A percentile compares a stretch with the other conserved stretches of the same genome.
Conservation (phyloP, 2,113 vertebrate genomes). For the Limnothrissa miodon region DNA sequence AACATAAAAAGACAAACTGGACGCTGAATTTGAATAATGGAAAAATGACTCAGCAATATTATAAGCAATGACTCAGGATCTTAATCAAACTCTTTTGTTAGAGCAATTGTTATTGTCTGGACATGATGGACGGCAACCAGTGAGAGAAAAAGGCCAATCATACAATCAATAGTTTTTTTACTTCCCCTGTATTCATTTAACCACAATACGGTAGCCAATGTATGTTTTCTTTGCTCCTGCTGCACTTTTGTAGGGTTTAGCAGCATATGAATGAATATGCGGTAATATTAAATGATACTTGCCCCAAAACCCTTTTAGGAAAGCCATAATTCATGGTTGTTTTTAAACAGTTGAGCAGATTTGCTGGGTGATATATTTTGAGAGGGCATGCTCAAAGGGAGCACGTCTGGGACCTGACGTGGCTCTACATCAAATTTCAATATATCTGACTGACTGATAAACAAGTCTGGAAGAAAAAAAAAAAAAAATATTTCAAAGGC, state of each 20-base stretch:
- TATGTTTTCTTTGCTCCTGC: not conserved
- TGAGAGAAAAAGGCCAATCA: conserved; percentile 55
- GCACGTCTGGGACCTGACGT: conserved; percentile 54
- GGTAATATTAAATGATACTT: not conserved
- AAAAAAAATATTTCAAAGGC: conserved; percentile 91
- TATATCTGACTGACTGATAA: conserved; percentile 77
- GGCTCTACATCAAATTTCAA: conserved; percentile 69
- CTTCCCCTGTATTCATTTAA: conserved; percentile 51
- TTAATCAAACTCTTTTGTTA: conserved; percentile 61
- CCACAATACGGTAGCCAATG: conserved; percentile 4
- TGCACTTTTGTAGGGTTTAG: not conserved
- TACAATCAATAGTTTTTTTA: conserved; percentile 57
- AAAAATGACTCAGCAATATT: conserved; percentile 50
- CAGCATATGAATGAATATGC: not conserved
- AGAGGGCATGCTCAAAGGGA: conserved; percentile 38
- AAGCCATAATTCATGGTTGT: conserved; percentile 13
- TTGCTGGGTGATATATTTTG: conserved; percentile 3
- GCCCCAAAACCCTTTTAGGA: not conserved
- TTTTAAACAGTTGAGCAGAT: conserved; percentile 10
- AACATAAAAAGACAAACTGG: conserved; percentile 45
- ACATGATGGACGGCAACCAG: conserved; percentile 56
- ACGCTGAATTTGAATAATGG: conserved; percentile 54
- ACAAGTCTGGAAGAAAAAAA: conserved; percentile 74
- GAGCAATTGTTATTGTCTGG: conserved; percentile 31
- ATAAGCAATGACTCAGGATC: conserved; percentile 63